These are phyloP conservation scores for Tursiops truncatus DNA, from an alignment of 2,113 vertebrate species.

Conservation along the genomic window DNA sequence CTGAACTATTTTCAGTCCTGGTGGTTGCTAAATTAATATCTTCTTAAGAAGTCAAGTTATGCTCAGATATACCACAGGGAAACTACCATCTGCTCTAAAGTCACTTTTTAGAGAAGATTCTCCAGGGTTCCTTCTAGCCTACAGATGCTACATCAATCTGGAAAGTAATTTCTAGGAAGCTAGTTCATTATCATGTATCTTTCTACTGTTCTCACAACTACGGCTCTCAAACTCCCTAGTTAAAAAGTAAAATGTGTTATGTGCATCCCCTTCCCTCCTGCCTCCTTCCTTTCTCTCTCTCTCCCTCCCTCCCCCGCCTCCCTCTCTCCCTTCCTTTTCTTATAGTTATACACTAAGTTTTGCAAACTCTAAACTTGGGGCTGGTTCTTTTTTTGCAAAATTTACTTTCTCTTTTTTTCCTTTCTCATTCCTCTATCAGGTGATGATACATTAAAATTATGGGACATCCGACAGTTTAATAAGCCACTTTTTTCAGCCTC, in stretches of 20 bases:
- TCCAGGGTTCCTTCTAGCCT: conserved; percentile 32
- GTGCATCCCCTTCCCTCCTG: not conserved
- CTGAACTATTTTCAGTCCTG: conserved; percentile 54
- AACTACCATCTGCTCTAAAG: conserved; percentile 54
- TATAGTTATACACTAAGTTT: not conserved
- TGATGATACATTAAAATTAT: conserved; percentile 96
- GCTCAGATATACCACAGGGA: conserved; percentile 28
- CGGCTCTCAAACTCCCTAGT: not conserved
- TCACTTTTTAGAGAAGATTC: not conserved
- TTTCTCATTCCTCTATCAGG: conserved; percentile 81
- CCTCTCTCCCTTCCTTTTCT: not conserved
- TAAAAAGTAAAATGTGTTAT: conserved; percentile 33
- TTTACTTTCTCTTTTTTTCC: not conserved
- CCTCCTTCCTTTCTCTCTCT: not conserved
- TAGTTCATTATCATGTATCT: not conserved
- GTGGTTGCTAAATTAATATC: conserved; percentile 57
- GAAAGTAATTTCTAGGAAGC: conserved; percentile 60
- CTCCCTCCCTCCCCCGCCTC: not conserved
- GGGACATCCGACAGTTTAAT: conserved; percentile 98
- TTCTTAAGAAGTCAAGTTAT: conserved; percentile 50
- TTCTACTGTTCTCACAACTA: conserved; percentile 4
- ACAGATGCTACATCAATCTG: conserved; percentile 48
- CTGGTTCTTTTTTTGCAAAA: not conserved
- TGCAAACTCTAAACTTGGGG: conserved; percentile 3
- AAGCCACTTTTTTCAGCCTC: conserved; percentile 91